These are phyloP conservation scores for Lepidostoma basale DNA, from an alignment of 1,140 invertebrate species.

Conservation along the genomic window DNA sequence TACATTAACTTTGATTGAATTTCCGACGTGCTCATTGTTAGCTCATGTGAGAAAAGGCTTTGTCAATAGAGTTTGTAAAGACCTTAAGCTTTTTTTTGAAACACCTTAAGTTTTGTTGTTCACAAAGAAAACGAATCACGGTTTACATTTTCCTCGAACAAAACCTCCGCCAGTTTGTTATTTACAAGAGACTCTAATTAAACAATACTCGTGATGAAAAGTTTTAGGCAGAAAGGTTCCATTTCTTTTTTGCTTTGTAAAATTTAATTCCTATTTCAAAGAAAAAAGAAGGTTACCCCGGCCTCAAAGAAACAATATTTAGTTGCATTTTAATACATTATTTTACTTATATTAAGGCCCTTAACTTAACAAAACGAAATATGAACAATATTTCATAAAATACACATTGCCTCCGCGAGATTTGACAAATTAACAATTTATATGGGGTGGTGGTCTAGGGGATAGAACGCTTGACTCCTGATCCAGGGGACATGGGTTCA, in stretches of 20 bases:
- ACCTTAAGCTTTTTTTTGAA: background rate
- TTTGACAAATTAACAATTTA: too few species aligned
- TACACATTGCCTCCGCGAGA: too few species aligned
- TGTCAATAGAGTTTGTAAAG: background rate
- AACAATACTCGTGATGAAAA: slow-evolving; percentile 17
- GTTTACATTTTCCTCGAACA: slow-evolving; percentile 3
- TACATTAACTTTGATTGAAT: slow-evolving; percentile 2
- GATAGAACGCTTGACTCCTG: too few species aligned
- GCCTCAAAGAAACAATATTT: background rate
- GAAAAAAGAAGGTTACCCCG: background rate
- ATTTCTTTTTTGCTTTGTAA: background rate
- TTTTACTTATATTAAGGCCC: too few species aligned
- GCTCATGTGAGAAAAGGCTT: slow-evolving; percentile 1
- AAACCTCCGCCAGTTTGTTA: slow-evolving; percentile 16
- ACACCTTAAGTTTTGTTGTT: slow-evolving; percentile 20
- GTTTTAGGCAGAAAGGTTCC: background rate
- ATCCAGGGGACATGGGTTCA: too few species aligned
- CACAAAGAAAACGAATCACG: slow-evolving; percentile 20
- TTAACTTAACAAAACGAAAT: too few species aligned
- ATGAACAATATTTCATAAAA: too few species aligned
- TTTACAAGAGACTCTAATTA: slow-evolving; percentile 24
- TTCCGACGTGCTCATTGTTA: background rate
- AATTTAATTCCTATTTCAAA: slow-evolving; percentile 8
- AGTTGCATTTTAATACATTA: background rate
- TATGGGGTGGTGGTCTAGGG: too few species aligned